Evolutionary conservation across 2,888 invertebrate species (phyloP), one percentile per base, ranked within the genome.

Genomic region (Cyclophora punctaria): DNA sequence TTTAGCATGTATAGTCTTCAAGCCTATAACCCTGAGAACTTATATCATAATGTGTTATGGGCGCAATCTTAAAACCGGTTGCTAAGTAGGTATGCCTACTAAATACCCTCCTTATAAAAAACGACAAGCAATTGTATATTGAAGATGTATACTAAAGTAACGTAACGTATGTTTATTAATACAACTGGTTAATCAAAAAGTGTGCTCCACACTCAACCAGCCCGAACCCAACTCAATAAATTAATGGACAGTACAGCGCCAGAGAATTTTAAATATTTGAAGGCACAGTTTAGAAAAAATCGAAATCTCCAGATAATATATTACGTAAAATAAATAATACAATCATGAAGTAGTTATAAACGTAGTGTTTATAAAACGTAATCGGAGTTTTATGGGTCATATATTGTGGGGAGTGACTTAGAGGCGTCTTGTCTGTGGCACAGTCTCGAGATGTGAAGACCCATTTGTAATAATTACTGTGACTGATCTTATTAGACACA

Each of bases 231-330:
- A 79, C 77, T 81, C 81, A 74, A 88, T 87, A 88, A 87, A 88
- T 87, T 88, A 84, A 86, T 86, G 83, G 80, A 78, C 76, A 79
- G 80, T 80, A 82, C 82, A 75, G 78, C 69, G 80, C 78, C 83
- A 82, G 84, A 78, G 79, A 84, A 86, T 87, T 83, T 88, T 83
- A 86, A 88, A 88, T 83, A 87, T 86, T 88, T 85, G 83, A 87
- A 85, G 80, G 85, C 80, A 74, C 78, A 77, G 74, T 75, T 82
- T 83, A 84, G 83, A 83, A 84, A 84, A 49, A 84, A 80, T 74
- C 78, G 76, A 82, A 85, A 73, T 78, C 73, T 76, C 73, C 72
- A 71, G 71, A 73, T 85, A 88, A 87, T 85, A 83, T 84, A 87
- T 88, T 86, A 87, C 84, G 71, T 83, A 85, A 85, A 87, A 88